Evolutionary conservation across 2,113 vertebrate genomes (phyloP).

Genomic region (Sinocyclocheilus maitianheensis): DNA sequence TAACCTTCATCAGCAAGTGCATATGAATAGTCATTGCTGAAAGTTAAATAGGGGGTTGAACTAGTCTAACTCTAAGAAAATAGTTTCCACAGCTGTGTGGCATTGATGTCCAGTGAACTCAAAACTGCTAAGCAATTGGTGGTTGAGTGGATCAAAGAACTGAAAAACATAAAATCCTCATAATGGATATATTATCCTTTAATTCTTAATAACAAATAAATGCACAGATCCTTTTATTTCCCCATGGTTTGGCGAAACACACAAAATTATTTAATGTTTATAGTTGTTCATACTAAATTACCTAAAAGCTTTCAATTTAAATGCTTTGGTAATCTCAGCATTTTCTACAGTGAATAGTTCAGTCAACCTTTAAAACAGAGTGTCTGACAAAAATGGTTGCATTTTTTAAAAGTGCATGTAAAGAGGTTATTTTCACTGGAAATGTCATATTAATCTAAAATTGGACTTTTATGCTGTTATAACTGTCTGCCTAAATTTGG

Average conservation of each 20-base stretch:
- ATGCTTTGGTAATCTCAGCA: too few relatives aligned
- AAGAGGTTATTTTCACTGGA: not conserved
- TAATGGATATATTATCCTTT: too few relatives aligned
- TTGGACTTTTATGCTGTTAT: too few relatives aligned
- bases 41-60: not conserved
- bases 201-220: too few relatives aligned
- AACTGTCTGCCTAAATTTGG: not conserved
- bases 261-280: not conserved
- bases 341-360: not conserved
- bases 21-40: not conserved
- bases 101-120: not conserved
- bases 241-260: not conserved
- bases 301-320: not conserved
- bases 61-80: not conserved
- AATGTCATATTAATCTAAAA: not conserved
- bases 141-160: not conserved
- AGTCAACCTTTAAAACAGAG: not conserved
- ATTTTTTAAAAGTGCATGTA: not conserved
- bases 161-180: too few relatives aligned
- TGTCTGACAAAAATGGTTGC: not conserved
- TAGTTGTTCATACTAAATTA: not conserved
- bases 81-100: not conserved
- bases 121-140: not conserved
- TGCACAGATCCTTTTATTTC: too few relatives aligned
- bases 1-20: not conserved